Evolutionary conservation across 2,113 vertebrate species (phyloP).

Genomic region (Delphinus delphis): DNA sequence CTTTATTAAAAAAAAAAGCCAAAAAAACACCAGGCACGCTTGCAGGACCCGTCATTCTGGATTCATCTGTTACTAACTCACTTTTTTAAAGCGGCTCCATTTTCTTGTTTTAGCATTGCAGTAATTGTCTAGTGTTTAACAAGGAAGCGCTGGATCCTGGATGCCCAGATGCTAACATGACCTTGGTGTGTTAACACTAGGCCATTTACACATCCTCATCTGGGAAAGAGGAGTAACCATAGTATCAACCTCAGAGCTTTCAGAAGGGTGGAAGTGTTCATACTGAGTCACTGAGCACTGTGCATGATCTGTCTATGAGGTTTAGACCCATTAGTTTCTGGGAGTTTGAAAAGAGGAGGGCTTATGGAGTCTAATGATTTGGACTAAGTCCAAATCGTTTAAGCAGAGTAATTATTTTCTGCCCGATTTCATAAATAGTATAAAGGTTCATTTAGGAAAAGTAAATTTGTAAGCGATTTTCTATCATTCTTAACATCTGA

Average conservation of each 20-base stretch:
- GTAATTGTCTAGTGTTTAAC: background rate
- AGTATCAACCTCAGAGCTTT: background rate
- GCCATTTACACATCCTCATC: background rate
- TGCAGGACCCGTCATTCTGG: background rate
- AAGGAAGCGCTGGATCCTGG: background rate
- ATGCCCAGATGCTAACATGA: background rate
- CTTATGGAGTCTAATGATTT: background rate
- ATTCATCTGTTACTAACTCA: background rate
- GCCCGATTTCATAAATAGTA: background rate
- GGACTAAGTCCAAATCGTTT: background rate
- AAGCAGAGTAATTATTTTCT: background rate
- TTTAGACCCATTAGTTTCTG: background rate
- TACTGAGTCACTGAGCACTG: background rate
- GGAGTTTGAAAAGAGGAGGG: background rate
- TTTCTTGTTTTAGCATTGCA: background rate
- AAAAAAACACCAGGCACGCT: background rate
- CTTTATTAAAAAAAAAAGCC: background rate
- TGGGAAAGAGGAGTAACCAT: background rate
- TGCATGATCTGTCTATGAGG: background rate
- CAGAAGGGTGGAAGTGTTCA: background rate
- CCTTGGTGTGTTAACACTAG: rapidly evolving
- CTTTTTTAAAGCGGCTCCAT: background rate
- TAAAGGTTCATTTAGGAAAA: background rate
- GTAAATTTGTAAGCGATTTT: background rate
- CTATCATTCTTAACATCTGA: background rate